Evolutionary conservation across 2,113 vertebrate genomes (phyloP).

Genomic region (Dipodomys merriami): DNA sequence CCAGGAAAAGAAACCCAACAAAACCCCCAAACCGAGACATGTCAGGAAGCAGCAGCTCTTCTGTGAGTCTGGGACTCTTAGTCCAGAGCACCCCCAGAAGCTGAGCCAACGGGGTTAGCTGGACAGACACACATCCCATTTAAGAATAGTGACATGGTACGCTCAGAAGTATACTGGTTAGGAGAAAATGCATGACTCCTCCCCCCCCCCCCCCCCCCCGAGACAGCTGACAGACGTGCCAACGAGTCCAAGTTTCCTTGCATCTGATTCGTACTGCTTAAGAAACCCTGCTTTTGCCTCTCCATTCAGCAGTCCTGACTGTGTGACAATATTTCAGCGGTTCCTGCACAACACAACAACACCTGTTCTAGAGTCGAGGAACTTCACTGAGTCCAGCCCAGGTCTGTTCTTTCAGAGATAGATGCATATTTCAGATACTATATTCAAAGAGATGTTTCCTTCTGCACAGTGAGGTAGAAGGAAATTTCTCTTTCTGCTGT

Average conservation of each 20-base stretch:
- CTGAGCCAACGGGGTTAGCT: slow-evolving; percentile 1
- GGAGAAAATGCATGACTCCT: neutral
- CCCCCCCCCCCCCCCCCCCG: rapidly evolving
- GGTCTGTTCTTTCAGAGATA: slow-evolving; percentile 10
- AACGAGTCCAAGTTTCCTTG: neutral
- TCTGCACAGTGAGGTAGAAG: slow-evolving; percentile 13
- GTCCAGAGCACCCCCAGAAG: neutral
- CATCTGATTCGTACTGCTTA: slow-evolving; percentile 36
- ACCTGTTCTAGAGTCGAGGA: neutral
- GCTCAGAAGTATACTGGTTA: slow-evolving; percentile 38
- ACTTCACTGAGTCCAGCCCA: neutral
- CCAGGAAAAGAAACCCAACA: neutral
- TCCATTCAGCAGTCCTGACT: slow-evolving; percentile 41
- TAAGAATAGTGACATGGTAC: neutral
- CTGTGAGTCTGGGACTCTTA: no score
- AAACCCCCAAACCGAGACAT: neutral
- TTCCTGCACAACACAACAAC: neutral
- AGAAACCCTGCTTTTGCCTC: neutral
- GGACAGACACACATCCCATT: neutral
- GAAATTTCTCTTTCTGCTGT: neutral
- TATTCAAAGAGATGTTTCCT: slow-evolving; percentile 30
- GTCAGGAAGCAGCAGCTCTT: slow-evolving; percentile 18
- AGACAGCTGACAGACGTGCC: slow-evolving; percentile 13
- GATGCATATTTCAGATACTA: neutral
- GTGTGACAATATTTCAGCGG: no score